Conservation (phyloP, 2,113 vertebrate genomes). For the Percina caprodes region DNA sequence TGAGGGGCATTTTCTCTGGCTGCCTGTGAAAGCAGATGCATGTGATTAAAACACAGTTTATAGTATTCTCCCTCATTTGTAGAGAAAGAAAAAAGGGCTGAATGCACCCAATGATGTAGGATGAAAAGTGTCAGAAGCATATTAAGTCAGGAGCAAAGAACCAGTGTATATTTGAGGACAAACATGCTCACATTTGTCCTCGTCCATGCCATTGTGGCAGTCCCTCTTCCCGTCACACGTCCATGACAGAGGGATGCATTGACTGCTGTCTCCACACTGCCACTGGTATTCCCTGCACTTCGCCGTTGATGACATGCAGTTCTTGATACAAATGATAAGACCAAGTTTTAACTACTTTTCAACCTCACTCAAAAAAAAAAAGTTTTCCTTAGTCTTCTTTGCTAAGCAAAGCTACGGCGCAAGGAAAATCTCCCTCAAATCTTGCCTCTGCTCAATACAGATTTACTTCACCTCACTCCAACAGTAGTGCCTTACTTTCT, state of each 20-base stretch:
- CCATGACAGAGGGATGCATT: slow-evolving; percentile 89
- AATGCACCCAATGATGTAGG: background rate
- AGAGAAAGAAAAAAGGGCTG: background rate
- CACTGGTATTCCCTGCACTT: slow-evolving; percentile 85
- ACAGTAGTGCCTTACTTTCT: slow-evolving; percentile 78
- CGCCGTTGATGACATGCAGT: slow-evolving; percentile 66
- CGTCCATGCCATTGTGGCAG: slow-evolving; percentile 87
- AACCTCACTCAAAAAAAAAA: background rate
- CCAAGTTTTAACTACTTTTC: background rate
- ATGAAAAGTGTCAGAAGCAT: background rate
- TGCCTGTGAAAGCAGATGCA: slow-evolving; percentile 75
- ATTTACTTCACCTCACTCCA: background rate
- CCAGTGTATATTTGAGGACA: background rate
- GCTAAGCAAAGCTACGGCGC: background rate
- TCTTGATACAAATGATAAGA: slow-evolving; percentile 67
- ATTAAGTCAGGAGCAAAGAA: background rate
- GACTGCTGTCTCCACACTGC: slow-evolving; percentile 78
- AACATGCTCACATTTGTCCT: slow-evolving; percentile 86
- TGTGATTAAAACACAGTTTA: background rate
- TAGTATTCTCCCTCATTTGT: background rate
- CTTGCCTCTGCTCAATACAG: background rate
- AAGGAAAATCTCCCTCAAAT: background rate
- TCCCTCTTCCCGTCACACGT: slow-evolving; percentile 87
- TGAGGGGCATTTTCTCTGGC: slow-evolving; percentile 73
- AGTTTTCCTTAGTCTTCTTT: background rate